Percentiles rank a stretch among this genome's conserved stretches.
phyloP scores from a whole-genome alignment of 2,888 invertebrate species.

The Cantharis rufa region DNA sequence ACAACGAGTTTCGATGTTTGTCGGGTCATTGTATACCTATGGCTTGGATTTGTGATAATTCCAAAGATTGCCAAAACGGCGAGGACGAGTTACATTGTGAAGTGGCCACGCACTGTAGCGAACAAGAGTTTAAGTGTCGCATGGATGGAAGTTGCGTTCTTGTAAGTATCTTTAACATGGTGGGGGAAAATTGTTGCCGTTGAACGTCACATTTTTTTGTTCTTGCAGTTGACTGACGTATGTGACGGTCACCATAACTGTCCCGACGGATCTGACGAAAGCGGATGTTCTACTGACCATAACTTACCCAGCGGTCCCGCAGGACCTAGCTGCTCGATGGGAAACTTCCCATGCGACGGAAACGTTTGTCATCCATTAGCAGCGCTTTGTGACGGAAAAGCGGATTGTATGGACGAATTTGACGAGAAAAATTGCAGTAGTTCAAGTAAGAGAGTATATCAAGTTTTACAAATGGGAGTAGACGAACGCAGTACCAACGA shows the following conservation, averaged over 20 bases:
- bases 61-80: conserved; percentile 61
- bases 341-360: conserved; percentile 65
- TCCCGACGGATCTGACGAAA: conserved; percentile 62
- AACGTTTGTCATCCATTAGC: conserved; percentile 64
- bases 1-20: conserved; percentile 63
- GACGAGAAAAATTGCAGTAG: conserved; percentile 71
- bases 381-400: conserved; percentile 68
- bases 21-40: conserved; percentile 64
- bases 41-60: conserved; percentile 66
- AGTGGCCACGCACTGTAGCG: conserved; percentile 46
- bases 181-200: neutral
- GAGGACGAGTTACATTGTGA: conserved; percentile 64
- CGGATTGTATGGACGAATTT: conserved; percentile 74
- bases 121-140: conserved; percentile 63
- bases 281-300: conserved; percentile 43
- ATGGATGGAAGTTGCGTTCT: conserved; percentile 67
- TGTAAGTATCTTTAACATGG: conserved; percentile 37
- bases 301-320: conserved; percentile 50
- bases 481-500: conserved; percentile 67
- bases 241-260: conserved; percentile 63
- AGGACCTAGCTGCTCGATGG: conserved; percentile 56
- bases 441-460: conserved; percentile 53
- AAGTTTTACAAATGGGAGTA: conserved; percentile 64
- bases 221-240: conserved; percentile 45
- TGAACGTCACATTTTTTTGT: neutral